Evolutionary conservation across 2,797 vertebrate species (phyloP).

Genomic region (Arnoldichthys spilopterus): DNA sequence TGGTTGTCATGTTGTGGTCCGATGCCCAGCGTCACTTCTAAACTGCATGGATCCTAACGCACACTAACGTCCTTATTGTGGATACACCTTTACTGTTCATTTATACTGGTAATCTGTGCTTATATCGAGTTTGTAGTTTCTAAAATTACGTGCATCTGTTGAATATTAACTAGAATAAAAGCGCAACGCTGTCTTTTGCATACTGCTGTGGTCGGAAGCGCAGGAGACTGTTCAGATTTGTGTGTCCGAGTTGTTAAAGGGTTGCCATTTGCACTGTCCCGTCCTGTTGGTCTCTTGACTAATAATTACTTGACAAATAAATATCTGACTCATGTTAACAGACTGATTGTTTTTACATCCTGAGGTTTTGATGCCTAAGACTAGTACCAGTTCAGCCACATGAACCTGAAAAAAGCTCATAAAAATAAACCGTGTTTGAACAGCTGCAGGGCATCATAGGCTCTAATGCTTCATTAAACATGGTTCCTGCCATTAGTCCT

Average conservation of each 20-base stretch:
- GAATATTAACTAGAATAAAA: slow-evolving; percentile 25
- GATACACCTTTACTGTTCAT: slow-evolving; percentile 64
- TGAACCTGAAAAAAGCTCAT: no score
- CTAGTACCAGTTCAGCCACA: no score
- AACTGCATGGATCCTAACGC: slow-evolving; percentile 59
- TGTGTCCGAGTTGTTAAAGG: not conserved
- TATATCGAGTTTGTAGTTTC: slow-evolving; percentile 57
- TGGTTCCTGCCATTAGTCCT: no score
- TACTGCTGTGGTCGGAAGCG: not conserved
- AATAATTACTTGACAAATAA: slow-evolving; percentile 67
- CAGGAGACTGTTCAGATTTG: not conserved
- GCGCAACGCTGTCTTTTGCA: slow-evolving; percentile 48
- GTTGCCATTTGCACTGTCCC: slow-evolving; percentile 38
- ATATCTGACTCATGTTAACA: not conserved
- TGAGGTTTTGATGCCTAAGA: no score
- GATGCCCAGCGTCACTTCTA: not conserved
- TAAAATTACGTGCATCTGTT: slow-evolving; percentile 49
- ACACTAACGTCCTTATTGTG: slow-evolving; percentile 67
- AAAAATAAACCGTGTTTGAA: no score
- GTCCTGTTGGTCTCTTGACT: slow-evolving; percentile 57
- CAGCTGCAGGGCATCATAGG: no score
- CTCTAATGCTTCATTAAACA: no score
- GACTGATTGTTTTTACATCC: not conserved
- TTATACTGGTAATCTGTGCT: slow-evolving; percentile 56
- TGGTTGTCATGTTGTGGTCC: slow-evolving; percentile 6